Evolutionary conservation across 1,140 invertebrate genomes (phyloP), one percentile per base, ranked within the genome.

Genomic region (Whitmania pigra): DNA sequence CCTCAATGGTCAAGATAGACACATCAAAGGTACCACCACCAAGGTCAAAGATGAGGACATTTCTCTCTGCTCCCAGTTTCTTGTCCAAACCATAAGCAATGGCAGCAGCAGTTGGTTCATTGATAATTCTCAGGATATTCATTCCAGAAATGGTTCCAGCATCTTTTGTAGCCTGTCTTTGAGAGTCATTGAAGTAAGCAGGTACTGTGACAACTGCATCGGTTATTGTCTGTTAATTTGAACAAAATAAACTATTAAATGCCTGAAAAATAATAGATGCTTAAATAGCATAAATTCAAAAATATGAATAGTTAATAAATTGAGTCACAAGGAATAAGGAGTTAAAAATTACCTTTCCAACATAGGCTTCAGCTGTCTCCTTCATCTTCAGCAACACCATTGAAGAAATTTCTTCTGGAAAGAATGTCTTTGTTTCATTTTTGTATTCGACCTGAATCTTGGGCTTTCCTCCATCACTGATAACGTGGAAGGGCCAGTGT

Each of bases 11-110:
- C 74, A 97, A 84, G 78, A 97, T 92, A 40, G 93, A 95, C 13
- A 97, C 93, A 85, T 97, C 93, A 80, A 97, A 97, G 76, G 94
- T 97, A 79, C 94, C 94, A 80, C 94, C 94, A 75, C 94, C 94
- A 76, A 97, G 86, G 86, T 97, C 94, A 82, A 95, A 97, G 76
- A 87, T 86, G 9, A 86, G 78, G 17, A 86, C 84, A 76, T 86
- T 85, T 29, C 80, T 75, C 75, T 85, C 83, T 55, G 75, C 77
- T 25, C 75, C 77, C 73, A 78, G 78, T 78, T 84, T 97, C 77
- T 84, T 84, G 76, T 84, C 83, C 17, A 85, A 75, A 72, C 83
- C 83, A 75, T 85, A 84, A n/a, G 83, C 83, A 75, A 84, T 82
- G 69, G 83, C 83, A 55, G 83, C 83, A 57, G 83, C 83, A 31